Conservation (phyloP, 2,113 vertebrate species). For the Chunga burmeisteri region DNA sequence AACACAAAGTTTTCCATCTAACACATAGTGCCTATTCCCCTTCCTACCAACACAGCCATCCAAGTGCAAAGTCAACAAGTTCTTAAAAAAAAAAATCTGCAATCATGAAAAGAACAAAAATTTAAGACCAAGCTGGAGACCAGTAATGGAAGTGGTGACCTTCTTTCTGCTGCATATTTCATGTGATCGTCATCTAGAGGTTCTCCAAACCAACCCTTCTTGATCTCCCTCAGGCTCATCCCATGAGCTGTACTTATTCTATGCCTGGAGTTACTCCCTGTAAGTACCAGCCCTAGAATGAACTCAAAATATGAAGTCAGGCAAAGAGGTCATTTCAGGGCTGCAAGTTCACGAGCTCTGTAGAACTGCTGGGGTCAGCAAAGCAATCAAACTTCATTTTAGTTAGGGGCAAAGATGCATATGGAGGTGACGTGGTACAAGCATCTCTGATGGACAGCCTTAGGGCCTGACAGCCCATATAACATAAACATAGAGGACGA, state of each 20-base stretch:
- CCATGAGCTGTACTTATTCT: not conserved
- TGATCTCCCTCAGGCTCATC: not conserved
- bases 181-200: not conserved
- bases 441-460: not conserved
- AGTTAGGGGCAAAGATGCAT: not conserved
- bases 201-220: not conserved
- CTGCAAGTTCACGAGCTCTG: not conserved
- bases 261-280: not conserved
- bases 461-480: not conserved
- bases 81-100: not conserved
- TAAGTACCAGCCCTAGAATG: not conserved
- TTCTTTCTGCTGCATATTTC: not conserved
- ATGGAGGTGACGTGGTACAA: not conserved
- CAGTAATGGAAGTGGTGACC: not conserved
- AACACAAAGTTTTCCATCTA: not conserved
- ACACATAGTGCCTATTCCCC: not conserved
- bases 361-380: not conserved
- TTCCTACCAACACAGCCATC: not conserved
- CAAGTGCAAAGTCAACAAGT: not conserved
- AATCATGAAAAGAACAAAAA: not conserved
- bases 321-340: not conserved
- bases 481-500: accelerated
- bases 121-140: not conserved
- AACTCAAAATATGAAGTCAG: not conserved
- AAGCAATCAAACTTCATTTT: not conserved